Evolutionary conservation across 2,113 vertebrate genomes (phyloP).

Genomic region (Festucalex cinctus): DNA sequence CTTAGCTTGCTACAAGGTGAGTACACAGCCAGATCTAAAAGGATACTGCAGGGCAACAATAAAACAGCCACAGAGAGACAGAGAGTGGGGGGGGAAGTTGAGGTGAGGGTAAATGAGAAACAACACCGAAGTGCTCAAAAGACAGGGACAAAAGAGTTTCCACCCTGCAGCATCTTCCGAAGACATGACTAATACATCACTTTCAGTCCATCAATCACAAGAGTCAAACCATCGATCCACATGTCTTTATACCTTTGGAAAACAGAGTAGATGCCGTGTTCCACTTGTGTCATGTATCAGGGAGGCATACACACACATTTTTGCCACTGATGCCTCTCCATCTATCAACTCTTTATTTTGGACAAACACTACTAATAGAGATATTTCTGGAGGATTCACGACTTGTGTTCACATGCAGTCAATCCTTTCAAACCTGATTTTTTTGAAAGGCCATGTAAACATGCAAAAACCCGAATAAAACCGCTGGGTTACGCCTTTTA

Average conservation of each 20-base stretch:
- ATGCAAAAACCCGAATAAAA: too few relatives aligned
- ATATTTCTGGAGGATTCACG: not conserved
- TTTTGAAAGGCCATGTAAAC: too few relatives aligned
- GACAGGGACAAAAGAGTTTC: constrained; percentile 57
- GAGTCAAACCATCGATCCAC: constrained; percentile 32
- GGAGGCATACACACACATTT: not conserved
- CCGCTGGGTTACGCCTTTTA: too few relatives aligned
- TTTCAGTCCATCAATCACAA: constrained; percentile 46
- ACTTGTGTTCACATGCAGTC: too few relatives aligned
- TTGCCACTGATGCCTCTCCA: not conserved
- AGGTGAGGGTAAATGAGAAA: constrained; percentile 45
- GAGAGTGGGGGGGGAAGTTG: not conserved
- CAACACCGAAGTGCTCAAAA: constrained; percentile 38
- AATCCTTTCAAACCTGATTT: too few relatives aligned
- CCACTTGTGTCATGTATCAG: constrained; percentile 1
- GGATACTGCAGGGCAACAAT: constrained; percentile 42
- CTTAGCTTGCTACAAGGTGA: constrained; percentile 13
- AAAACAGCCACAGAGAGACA: constrained; percentile 24
- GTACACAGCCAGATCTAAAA: constrained; percentile 33
- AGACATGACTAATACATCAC: constrained; percentile 57
- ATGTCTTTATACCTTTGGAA: constrained; percentile 28
- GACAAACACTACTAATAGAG: not conserved
- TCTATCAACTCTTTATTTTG: not conserved
- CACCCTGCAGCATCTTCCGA: constrained; percentile 33
- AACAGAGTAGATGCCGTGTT: constrained; percentile 27